Conservation (phyloP, 1,140 invertebrate species). For the Diabrotica undecimpunctata region DNA sequence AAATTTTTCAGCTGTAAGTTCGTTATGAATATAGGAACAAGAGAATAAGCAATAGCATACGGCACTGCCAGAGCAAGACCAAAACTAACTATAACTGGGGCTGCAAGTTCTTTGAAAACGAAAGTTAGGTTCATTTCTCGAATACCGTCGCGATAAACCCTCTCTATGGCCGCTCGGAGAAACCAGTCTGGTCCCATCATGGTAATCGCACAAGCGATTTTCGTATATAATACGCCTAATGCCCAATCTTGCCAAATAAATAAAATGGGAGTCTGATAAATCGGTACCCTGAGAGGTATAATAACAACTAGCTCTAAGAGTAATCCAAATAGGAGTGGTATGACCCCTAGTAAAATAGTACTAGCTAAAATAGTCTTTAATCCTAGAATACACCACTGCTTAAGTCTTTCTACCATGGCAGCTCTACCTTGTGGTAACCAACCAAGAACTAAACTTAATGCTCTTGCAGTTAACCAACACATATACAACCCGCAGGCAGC, state of each 20-base stretch:
- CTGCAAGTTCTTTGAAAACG: slow-evolving; percentile 79
- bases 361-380: slow-evolving; percentile 69
- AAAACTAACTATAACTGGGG: slow-evolving; percentile 83
- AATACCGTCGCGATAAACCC: slow-evolving; percentile 86
- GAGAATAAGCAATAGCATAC: slow-evolving; percentile 80
- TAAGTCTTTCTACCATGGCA: slow-evolving; percentile 69
- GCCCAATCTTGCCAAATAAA: slow-evolving; percentile 98
- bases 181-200: slow-evolving; percentile 98
- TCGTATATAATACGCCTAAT: slow-evolving; percentile 92
- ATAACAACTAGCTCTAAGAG: slow-evolving; percentile 89
- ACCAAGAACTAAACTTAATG: slow-evolving; percentile 71
- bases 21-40: slow-evolving; percentile 76
- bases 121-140: slow-evolving; percentile 87
- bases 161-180: slow-evolving; percentile 84
- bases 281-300: slow-evolving; percentile 85
- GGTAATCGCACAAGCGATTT: slow-evolving; percentile 94
- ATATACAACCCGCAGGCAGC: slow-evolving; percentile 91
- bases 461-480: slow-evolving; percentile 82
- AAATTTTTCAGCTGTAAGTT: slow-evolving; percentile 70
- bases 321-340: slow-evolving; percentile 89
- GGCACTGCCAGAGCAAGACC: slow-evolving; percentile 85
- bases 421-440: slow-evolving; percentile 86
- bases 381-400: slow-evolving; percentile 69
- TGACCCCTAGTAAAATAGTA: slow-evolving; percentile 79
- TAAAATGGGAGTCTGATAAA: slow-evolving; percentile 90